Conservation (phyloP, 2,797 vertebrate species). For the Thamnophis elegans region DNA sequence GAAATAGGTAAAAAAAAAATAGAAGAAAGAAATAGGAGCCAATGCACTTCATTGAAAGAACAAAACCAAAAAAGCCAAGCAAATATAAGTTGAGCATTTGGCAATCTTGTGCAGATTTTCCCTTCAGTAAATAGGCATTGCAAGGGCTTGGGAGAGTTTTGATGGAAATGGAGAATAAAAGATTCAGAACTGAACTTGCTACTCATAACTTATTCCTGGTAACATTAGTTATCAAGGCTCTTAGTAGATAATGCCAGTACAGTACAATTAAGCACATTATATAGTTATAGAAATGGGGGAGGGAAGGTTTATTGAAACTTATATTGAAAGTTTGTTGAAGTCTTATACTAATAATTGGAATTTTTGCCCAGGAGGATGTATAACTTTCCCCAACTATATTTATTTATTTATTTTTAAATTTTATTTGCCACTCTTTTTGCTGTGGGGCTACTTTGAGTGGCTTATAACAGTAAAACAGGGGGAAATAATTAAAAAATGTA, state of each 20-base stretch:
- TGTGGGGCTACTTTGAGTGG: not conserved
- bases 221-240: not conserved
- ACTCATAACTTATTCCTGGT: not conserved
- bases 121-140: not conserved
- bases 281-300: not conserved
- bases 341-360: not conserved
- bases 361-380: not conserved
- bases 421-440: not conserved
- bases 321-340: not conserved
- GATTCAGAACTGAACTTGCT: not conserved
- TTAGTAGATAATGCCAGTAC: not conserved
- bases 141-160: not conserved
- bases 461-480: too few relatives aligned
- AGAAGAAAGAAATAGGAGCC: too few relatives aligned
- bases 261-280: conserved; percentile 1
- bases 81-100: not conserved
- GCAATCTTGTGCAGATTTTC: not conserved
- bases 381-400: not conserved
- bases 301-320: not conserved
- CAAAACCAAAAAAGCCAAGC: not conserved
- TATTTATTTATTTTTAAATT: not conserved
- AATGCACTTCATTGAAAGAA: not conserved
- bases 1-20: not conserved
- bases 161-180: not conserved
- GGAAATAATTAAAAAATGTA: too few relatives aligned